These are phyloP conservation scores for Trachelus troglodyta DNA, from an alignment of 2,888 invertebrate genomes.

Conservation along the genomic window DNA sequence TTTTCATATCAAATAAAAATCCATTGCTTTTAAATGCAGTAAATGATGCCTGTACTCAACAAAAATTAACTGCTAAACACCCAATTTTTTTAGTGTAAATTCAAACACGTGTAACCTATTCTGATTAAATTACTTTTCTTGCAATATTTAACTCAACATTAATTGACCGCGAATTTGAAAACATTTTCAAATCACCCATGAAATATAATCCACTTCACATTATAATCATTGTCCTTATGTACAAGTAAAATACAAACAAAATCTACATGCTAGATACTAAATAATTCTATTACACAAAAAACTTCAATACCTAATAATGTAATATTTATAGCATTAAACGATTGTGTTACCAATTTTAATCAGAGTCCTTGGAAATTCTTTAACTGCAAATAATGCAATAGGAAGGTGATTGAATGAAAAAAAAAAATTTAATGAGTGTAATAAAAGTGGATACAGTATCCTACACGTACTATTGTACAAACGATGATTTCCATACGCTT, in stretches of 20 bases:
- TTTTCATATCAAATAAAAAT: background rate
- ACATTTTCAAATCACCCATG: no score
- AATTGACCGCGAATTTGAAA: no score
- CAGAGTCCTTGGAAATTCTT: background rate
- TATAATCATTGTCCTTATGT: background rate
- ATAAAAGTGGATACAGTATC: background rate
- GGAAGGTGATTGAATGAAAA: background rate
- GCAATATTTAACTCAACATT: no score
- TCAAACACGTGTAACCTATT: no score
- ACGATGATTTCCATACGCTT: constrained; percentile 16
- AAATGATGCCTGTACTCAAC: no score
- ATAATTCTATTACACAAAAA: background rate
- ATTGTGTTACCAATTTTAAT: background rate
- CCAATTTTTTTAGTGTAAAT: no score
- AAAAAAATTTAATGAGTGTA: background rate
- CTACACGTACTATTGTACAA: constrained; percentile 7
- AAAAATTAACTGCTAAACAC: no score
- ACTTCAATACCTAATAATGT: background rate
- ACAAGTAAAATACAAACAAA: background rate
- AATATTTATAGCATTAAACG: background rate
- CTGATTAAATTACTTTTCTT: no score
- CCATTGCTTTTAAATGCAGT: background rate
- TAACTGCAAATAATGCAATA: background rate
- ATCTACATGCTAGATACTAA: background rate
- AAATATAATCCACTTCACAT: background rate